A percentile compares a stretch with the other conserved stretches of the same genome.
These are phyloP conservation scores for Acropora tenuis DNA, from an alignment of 64 coral and sea anemone species.

Conservation along the genomic window DNA sequence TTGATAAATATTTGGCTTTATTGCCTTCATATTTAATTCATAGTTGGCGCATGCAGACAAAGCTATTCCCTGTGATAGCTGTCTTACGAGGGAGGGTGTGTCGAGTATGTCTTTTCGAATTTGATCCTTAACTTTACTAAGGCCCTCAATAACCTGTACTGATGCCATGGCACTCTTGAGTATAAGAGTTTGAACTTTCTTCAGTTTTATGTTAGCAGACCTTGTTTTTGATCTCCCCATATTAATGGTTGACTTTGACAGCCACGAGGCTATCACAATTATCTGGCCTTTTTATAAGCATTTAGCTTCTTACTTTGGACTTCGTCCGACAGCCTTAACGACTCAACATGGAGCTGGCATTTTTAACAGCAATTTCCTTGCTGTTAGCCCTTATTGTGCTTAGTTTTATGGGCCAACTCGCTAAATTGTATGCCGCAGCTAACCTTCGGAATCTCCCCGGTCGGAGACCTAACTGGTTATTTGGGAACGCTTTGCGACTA, in stretches of 20 bases:
- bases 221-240: constrained; percentile 21
- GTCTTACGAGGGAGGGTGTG: no score
- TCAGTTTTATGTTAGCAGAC: constrained; percentile 36
- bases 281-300: constrained; percentile 17
- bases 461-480: constrained; percentile 44
- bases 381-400: background rate
- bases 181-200: constrained; percentile 41
- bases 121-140: constrained; percentile 29
- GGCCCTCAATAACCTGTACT: constrained; percentile 18
- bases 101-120: background rate
- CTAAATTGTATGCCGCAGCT: constrained; percentile 10
- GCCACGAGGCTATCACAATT: constrained; percentile 31
- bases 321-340: background rate
- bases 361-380: background rate
- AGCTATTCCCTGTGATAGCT: no score
- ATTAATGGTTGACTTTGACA: constrained; percentile 32
- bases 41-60: no score
- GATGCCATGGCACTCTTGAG: constrained; percentile 22
- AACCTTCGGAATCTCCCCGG: constrained; percentile 53
- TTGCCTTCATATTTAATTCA: background rate
- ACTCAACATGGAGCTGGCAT: background rate
- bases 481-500: constrained; percentile 71
- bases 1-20: constrained; percentile 28
- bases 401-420: background rate
- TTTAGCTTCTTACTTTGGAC: constrained; percentile 27